phyloP scores from a whole-genome alignment of 2,113 vertebrate species.

The Narcine bancroftii region DNA sequence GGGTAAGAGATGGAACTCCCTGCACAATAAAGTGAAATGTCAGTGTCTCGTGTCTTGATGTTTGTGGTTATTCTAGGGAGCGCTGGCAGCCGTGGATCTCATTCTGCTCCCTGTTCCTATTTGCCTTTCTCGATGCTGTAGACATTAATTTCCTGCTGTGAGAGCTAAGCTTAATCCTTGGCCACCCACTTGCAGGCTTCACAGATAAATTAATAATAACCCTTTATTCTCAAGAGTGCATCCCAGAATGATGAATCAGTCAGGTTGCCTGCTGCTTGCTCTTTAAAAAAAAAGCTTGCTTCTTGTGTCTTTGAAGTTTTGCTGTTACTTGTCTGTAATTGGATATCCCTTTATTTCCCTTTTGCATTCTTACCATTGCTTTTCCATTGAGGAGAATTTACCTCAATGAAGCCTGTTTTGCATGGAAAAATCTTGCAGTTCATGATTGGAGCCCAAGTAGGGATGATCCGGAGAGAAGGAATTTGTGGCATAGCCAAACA shows the following conservation, averaged over 20 bases:
- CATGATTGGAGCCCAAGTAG: neutral
- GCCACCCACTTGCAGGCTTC: neutral
- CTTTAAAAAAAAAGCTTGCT: too few species aligned
- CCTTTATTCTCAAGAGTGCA: neutral
- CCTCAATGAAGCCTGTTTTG: neutral
- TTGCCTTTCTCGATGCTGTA: neutral
- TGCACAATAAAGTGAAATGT: constrained; percentile 1
- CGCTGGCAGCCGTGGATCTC: neutral
- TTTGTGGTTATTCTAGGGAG: neutral
- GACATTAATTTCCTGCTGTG: constrained; percentile 11
- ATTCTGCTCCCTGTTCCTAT: neutral
- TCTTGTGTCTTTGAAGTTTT: too few species aligned
- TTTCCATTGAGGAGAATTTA: neutral
- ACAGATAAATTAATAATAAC: constrained; percentile 12
- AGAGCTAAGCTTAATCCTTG: neutral
- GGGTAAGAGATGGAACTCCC: neutral
- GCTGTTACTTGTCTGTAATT: too few species aligned
- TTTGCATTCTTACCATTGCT: neutral
- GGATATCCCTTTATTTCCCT: neutral
- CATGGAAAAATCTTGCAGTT: neutral
- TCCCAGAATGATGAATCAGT: neutral
- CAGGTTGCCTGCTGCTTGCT: too few species aligned
- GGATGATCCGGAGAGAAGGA: too few species aligned
- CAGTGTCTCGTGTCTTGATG: neutral
- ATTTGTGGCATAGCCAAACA: too few species aligned